Conservation (phyloP, 2,797 vertebrate species). For the Liasis olivaceus region DNA sequence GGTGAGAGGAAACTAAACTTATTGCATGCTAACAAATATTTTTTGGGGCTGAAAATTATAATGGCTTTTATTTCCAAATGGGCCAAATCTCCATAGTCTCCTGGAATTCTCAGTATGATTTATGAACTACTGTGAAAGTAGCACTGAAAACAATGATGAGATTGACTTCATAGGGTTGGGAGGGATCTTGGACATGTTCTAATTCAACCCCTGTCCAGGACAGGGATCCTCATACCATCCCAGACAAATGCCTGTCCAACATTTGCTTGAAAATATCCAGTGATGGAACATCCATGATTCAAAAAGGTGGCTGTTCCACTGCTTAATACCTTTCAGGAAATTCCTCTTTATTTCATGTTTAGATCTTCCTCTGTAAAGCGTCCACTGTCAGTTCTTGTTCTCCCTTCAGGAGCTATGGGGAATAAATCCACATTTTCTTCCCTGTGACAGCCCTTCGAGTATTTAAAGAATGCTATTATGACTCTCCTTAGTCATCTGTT, state of each 20-base stretch:
- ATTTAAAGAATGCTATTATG: background rate
- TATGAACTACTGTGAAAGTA: background rate
- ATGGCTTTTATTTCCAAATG: background rate
- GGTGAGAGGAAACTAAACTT: background rate
- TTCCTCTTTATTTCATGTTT: background rate
- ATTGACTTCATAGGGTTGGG: background rate
- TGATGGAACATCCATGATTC: background rate
- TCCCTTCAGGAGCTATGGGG: background rate
- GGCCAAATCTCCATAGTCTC: background rate
- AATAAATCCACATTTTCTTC: background rate
- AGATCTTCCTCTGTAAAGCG: background rate
- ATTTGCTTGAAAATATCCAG: background rate
- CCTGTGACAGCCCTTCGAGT: background rate
- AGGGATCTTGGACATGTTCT: background rate
- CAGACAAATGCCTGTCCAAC: background rate
- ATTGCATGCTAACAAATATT: background rate
- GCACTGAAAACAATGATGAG: background rate
- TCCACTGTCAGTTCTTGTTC: background rate
- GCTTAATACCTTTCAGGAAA: background rate
- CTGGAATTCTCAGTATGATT: background rate
- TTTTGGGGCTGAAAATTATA: too few species aligned
- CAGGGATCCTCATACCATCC: background rate
- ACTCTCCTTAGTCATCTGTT: background rate
- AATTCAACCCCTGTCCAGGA: background rate
- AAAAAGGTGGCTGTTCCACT: background rate